Evolutionary conservation across 2,797 vertebrate genomes (phyloP).

Genomic region (Cyprinella venusta): DNA sequence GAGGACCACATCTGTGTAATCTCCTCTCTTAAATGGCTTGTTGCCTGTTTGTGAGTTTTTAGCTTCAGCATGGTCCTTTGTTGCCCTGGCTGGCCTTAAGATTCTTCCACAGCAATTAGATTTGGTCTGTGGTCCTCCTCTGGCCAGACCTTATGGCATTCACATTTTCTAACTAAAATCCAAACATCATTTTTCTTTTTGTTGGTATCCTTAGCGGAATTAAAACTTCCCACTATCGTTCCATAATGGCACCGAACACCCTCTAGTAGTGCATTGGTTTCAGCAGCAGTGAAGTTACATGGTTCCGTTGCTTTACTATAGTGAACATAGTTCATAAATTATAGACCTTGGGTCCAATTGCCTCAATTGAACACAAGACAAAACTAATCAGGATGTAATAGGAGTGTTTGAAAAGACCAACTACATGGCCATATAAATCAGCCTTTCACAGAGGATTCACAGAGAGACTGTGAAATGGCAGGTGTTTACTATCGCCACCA

Average conservation of each 20-base stretch:
- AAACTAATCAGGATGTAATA: too few species aligned
- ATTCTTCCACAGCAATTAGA: constrained; percentile 10
- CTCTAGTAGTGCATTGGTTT: too few species aligned
- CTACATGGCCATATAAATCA: neutral
- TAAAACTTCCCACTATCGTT: constrained; percentile 6
- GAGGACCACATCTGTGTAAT: constrained; percentile 17
- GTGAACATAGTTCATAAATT: too few species aligned
- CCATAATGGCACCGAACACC: neutral
- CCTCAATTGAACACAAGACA: too few species aligned
- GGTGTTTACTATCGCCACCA: too few species aligned
- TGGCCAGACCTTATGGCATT: constrained; percentile 31
- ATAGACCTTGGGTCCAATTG: too few species aligned
- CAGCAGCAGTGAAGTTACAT: too few species aligned
- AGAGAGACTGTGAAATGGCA: too few species aligned
- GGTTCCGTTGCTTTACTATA: too few species aligned
- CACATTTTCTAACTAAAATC: constrained; percentile 29
- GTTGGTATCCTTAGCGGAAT: constrained; percentile 8
- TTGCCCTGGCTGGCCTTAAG: constrained; percentile 3
- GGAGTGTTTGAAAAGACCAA: too few species aligned
- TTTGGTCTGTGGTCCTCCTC: constrained; percentile 26
- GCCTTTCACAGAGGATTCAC: neutral
- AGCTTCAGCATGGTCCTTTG: constrained; percentile 3
- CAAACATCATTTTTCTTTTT: constrained; percentile 31
- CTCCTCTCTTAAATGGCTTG: constrained; percentile 31
- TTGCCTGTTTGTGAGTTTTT: constrained; percentile 28